Base-by-base conservation (phyloP, 2,797 vertebrate genomes). In the Enteromius treurensis region DNA sequence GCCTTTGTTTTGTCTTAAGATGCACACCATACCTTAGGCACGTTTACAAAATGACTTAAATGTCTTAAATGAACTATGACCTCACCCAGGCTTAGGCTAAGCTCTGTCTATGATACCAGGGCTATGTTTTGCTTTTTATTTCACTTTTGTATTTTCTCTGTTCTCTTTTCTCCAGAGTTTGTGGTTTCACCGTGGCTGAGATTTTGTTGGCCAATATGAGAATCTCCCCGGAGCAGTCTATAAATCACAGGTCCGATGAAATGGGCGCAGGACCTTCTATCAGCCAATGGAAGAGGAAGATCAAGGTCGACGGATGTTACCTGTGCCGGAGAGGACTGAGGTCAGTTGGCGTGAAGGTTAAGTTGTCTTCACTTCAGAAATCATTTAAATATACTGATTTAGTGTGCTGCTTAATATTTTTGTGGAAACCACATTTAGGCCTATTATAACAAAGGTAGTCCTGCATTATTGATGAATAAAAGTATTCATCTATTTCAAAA, bases 181-280 rank as follows among this genome's bases (percentile, higher is more conserved):
- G 2, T 15, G 0, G 11, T 26, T 14, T 13, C 73, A 69, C 37
- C 29, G 4, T 78, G 84, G 84, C 21, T 83, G 5, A 80, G 58
- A 62, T 45, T 40, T 78, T 49, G 37, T 26, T 84, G 84, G 81
- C 81, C 84, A 6, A 70, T 45, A 21, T 86, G 62, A 86, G 23
- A 53, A 23, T 79, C 5, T 2, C 23, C 51, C 73, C 13, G 51
- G 65, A 67, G 2, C n/a, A 42, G 42, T 11, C 5, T 23, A 2
- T 34, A 11, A 58, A 58, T n/a, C 53, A 58, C 53, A 11, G 53
- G 21, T 5, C 65, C 19, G 32, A 4, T 17, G 26, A 19, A 34
- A 62, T 0, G 29, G 42, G 21, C 55, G 3, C 53, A 62, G 11
- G 34, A 26, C 19, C 26, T 34, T 55, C 19, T 9, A 0, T 51